Evolutionary conservation across 2,888 invertebrate genomes (phyloP), one percentile per base, ranked within the genome.

Genomic region (Leucoma salicis): DNA sequence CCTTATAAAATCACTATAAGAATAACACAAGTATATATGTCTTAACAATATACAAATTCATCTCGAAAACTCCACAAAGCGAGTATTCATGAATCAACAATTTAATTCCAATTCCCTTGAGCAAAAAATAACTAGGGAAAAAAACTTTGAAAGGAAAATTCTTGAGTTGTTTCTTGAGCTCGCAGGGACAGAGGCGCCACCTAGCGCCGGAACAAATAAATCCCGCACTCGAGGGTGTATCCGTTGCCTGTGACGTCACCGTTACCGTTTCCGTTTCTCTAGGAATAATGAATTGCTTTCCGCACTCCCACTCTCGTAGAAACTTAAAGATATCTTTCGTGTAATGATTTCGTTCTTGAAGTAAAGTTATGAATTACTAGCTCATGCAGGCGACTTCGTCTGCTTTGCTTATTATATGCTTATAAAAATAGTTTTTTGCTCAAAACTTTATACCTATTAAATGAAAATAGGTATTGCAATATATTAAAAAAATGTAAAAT

Each of bases 201-300:
- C 36, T 31, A 33, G 44, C 44, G 41, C 46, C 59, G 59, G 60
- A 60, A 56, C 48, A 49, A 53, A 64, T 64, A 63, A 64, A 64
- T 64, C 62, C 36, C 46, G 48, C 43, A 48, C 53, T 52, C 48
- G 43, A 42, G 40, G 42, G 47, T 49, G 63, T 53, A 53, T 58
- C 61, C 55, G 61, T 49, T 31, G 42, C 47, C 46, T 46, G 49
- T 43, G 47, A 42, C 43, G 46, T 47, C 52, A 39, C 57, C 40
- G 50, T 31, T 42, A 40, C 54, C 52, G 48, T 40, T 60, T 57
- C 60, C 60, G 50, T 36, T 32, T 46, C 46, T 21, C 49, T 48
- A 34, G 31, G 31, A 31, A 51, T 50, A 53, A 61, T 55, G 45
- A 57, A 58, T 61, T 46, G 41, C 53, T 38, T 33, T 39, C 36